A percentile compares a stretch with the other conserved stretches of the same genome.
Evolutionary conservation across 2,113 vertebrate species (phyloP).

Genomic region (Serinus canaria): DNA sequence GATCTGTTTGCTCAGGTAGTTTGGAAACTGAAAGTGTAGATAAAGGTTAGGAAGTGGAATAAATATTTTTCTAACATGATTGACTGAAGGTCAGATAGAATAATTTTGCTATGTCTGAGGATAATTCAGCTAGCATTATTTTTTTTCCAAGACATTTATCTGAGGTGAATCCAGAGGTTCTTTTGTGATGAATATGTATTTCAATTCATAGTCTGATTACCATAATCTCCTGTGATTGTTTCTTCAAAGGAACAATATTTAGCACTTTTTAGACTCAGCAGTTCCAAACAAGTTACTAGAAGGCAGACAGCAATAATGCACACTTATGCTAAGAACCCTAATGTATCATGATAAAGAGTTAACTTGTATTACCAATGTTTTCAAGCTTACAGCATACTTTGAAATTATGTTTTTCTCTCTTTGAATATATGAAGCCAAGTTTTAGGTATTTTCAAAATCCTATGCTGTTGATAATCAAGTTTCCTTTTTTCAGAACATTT

Average conservation of each 20-base stretch:
- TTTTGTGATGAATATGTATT: constrained; percentile 52
- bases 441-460: neutral
- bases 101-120: constrained; percentile 31
- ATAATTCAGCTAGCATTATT: constrained; percentile 2
- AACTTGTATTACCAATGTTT: neutral
- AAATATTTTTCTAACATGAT: constrained; percentile 46
- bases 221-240: constrained; percentile 67
- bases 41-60: constrained; percentile 46
- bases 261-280: constrained; percentile 56
- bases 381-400: neutral
- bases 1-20: constrained; percentile 45
- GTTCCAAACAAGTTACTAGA: neutral
- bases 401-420: neutral
- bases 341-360: neutral
- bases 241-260: constrained; percentile 59
- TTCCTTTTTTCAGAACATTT: neutral
- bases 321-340: neutral
- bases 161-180: neutral
- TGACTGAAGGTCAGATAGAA: constrained; percentile 55
- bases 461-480: neutral
- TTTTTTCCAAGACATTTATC: constrained; percentile 8
- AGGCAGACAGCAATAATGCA: neutral
- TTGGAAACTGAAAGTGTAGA: constrained; percentile 17
- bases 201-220: constrained; percentile 42
- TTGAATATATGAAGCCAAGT: neutral